Base-by-base conservation (phyloP, 2,797 vertebrate genomes). In the Sebastes hubbsi region DNA sequence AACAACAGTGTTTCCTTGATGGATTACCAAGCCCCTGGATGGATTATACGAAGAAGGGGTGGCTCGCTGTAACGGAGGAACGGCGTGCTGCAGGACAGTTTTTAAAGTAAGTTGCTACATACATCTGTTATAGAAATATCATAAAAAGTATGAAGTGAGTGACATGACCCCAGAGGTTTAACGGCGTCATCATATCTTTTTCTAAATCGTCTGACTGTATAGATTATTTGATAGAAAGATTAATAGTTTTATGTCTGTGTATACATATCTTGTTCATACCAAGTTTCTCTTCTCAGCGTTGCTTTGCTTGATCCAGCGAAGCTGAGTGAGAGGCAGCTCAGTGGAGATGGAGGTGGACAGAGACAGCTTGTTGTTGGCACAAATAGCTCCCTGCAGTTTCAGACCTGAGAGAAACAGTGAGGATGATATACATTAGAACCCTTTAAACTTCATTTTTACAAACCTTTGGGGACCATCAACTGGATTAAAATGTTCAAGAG, bases 261-360 rank as follows among this genome's bases (percentile, higher is more conserved):
- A 8, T 14, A 3, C 24, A 30, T 22, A 4, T 60, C 12, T 24
- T 62, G 14, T 20, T 79, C 58, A 3, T 92, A 99, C 99, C 97
- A 97, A 94, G 64, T 95, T 97, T 89, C 97, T 98, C 87, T 96
- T 98, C 91, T 99, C 98, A 0, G 96, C 82, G 1, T 89, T 96
- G 54, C 95, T 94, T 74, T 99, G 98, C 84, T 97, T 99, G 90
- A 97, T 86, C 99, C 99, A 99, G 91, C 95, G 97, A 22, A 99
- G 97, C 94, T 99, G 98, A 1, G 99, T 99, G 32, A 99, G 97
- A 0, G 98, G 97, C 74, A 99, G 95, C 52, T 96, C 96, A 0
- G 99, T 99, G 77, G 98, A 99, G 95, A 99, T 99, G 75, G 97
- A 90, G 1, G 94, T 97, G 0, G 98, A 99, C 65, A 99, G 97